These are phyloP conservation scores for Meganola albula DNA, from an alignment of 2,888 invertebrate genomes.

Conservation along the genomic window DNA sequence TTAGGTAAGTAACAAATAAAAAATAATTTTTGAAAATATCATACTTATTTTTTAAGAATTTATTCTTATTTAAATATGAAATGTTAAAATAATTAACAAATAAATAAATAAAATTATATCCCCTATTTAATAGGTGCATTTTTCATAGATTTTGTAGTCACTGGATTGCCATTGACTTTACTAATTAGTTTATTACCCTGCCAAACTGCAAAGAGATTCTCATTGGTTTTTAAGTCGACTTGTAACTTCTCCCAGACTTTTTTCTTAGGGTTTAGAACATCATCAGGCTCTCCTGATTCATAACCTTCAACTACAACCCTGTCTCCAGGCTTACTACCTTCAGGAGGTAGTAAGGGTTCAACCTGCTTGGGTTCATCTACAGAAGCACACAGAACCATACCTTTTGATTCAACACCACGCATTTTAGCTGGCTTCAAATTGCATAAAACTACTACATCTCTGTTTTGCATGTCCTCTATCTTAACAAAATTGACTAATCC, in stretches of 20 bases:
- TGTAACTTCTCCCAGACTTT: conserved; percentile 98
- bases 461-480: conserved; percentile 91
- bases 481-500: conserved; percentile 95
- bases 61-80: neutral
- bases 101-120: neutral
- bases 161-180: conserved; percentile 84
- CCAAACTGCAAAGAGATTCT: conserved; percentile 88
- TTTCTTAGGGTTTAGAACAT: conserved; percentile 95
- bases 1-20: too few species aligned
- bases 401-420: conserved; percentile 93
- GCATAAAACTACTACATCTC: conserved; percentile 94
- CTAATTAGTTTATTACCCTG: conserved; percentile 85
- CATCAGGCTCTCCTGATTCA: conserved; percentile 86
- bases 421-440: conserved; percentile 98
- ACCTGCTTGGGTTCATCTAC: conserved; percentile 87
- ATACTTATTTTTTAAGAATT: neutral
- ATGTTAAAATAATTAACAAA: neutral
- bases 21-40: too few species aligned
- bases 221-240: conserved; percentile 84
- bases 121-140: conserved; percentile 89
- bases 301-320: conserved; percentile 89
- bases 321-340: conserved; percentile 88
- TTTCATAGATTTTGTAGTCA: conserved; percentile 85
- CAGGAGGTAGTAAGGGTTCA: conserved; percentile 90
- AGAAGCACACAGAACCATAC: conserved; percentile 96